A percentile compares a stretch with the other conserved stretches of the same genome.
phyloP scores from a whole-genome alignment of 2,113 vertebrate genomes.

The Dinomys branickii region DNA sequence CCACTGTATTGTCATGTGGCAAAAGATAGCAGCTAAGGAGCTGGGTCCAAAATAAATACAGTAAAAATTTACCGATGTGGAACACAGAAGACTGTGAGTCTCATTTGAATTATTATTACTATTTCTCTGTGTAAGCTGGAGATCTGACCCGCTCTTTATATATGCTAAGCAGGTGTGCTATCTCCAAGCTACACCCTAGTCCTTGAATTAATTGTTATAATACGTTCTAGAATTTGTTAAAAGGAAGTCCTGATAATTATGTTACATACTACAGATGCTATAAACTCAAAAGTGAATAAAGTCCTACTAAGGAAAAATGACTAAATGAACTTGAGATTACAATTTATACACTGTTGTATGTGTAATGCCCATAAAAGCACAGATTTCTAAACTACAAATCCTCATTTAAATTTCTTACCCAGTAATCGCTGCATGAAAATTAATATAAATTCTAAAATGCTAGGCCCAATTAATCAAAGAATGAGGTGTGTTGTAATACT shows the following conservation, averaged over 20 bases:
- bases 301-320: constrained; percentile 55
- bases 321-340: constrained; percentile 56
- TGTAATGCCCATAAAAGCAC: constrained; percentile 44
- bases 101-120: background rate
- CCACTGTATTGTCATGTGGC: background rate
- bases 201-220: constrained; percentile 52
- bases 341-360: background rate
- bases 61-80: constrained; percentile 20
- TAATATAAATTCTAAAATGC: constrained; percentile 65
- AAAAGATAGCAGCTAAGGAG: background rate
- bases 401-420: constrained; percentile 55
- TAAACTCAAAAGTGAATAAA: constrained; percentile 61
- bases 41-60: background rate
- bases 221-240: constrained; percentile 22
- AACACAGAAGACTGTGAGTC: background rate
- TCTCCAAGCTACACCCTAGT: background rate
- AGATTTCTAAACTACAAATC: constrained; percentile 64
- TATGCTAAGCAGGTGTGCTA: background rate
- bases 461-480: constrained; percentile 26
- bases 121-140: background rate
- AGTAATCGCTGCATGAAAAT: constrained; percentile 42
- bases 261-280: constrained; percentile 40
- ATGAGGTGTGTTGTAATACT: background rate
- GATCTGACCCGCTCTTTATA: background rate
- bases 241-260: constrained; percentile 62